A percentile compares a stretch with the other conserved stretches of the same genome.
Evolutionary conservation across 92 coral and sea anemone genomes (phyloP).

Genomic region (Paragorgia papillata): DNA sequence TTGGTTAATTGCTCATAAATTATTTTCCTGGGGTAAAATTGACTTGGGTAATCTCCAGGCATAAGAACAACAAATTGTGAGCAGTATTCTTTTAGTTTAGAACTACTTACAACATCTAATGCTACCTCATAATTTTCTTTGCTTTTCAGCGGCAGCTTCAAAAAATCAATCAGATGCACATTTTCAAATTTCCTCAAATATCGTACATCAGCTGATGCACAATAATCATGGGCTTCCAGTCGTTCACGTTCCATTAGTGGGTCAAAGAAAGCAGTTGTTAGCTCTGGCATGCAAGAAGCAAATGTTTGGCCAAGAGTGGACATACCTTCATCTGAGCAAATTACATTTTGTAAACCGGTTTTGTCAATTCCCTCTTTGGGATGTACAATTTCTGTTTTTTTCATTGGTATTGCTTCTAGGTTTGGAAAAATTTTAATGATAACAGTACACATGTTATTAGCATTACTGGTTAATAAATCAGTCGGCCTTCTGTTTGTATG

Average conservation of each 20-base stretch:
- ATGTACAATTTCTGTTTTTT: constrained; percentile 11
- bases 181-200: constrained; percentile 45
- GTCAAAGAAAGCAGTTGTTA: constrained; percentile 53
- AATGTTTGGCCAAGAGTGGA: constrained; percentile 28
- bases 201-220: constrained; percentile 41
- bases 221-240: constrained; percentile 60
- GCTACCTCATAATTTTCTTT: constrained; percentile 57
- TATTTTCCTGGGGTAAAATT: constrained; percentile 54
- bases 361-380: constrained; percentile 30
- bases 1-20: constrained; percentile 14
- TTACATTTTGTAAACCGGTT: neutral
- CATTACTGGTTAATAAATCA: constrained; percentile 26
- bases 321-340: constrained; percentile 25
- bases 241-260: constrained; percentile 54
- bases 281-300: constrained; percentile 55
- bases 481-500: constrained; percentile 55
- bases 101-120: constrained; percentile 35
- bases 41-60: constrained; percentile 66
- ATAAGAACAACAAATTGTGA: constrained; percentile 52
- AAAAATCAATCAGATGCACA: constrained; percentile 55
- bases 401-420: constrained; percentile 43
- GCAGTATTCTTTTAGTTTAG: constrained; percentile 47
- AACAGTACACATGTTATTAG: constrained; percentile 52
- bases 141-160: constrained; percentile 46
- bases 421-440: constrained; percentile 44